Conservation (phyloP, 2,113 vertebrate genomes). For the Catharus bicknelli region DNA sequence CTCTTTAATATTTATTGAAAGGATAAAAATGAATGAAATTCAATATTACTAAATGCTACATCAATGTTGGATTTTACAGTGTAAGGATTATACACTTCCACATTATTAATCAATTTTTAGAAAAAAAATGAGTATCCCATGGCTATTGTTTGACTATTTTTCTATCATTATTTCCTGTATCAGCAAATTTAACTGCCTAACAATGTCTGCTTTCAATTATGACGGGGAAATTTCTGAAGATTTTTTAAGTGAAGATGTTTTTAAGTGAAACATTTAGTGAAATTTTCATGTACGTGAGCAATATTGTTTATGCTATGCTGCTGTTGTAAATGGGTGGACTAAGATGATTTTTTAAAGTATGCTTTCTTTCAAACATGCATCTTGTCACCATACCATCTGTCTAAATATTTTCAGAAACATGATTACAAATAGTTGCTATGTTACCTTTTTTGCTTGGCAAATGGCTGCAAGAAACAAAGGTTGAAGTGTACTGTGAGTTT, state of each 20-base stretch:
- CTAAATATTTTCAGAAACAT: constrained; percentile 40
- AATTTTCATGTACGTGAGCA: not conserved
- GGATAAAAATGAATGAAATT: not conserved
- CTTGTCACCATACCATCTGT: not conserved
- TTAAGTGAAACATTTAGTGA: not conserved
- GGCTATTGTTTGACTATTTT: not conserved
- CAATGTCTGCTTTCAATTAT: not conserved
- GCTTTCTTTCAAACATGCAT: constrained; percentile 19
- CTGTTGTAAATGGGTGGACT: not conserved
- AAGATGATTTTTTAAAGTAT: constrained; percentile 4
- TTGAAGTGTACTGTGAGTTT: not conserved
- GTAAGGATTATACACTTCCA: not conserved
- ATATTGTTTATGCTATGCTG: not conserved
- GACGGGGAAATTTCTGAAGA: not conserved
- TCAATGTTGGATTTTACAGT: not conserved
- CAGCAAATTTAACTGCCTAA: not conserved
- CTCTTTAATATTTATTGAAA: not conserved
- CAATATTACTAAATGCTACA: not conserved
- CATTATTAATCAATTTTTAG: not conserved
- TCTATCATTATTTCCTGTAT: not conserved
- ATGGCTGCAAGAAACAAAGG: not conserved
- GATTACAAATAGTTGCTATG: constrained; percentile 29
- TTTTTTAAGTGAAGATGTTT: not conserved
- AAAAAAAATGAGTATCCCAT: not conserved
- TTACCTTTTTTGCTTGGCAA: constrained; percentile 44